phyloP scores from a whole-genome alignment of 2,888 invertebrate genomes.

The Micoletzkya japonica region DNA sequence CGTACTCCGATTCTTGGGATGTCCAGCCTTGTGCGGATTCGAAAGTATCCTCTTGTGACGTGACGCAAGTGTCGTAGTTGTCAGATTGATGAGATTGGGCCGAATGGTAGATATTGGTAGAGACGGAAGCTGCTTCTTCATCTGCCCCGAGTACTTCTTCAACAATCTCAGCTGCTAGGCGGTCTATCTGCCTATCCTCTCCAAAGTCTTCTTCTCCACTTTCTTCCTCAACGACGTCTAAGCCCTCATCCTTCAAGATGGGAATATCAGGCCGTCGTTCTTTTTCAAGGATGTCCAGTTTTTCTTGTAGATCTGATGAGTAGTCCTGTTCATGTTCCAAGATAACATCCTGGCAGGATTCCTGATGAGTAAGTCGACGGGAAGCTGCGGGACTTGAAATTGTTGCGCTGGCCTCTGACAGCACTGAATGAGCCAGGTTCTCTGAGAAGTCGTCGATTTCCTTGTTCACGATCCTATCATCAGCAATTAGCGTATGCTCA shows the following conservation, averaged over 20 bases:
- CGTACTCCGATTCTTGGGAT: conserved; percentile 50
- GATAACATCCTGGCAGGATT: conserved; percentile 45
- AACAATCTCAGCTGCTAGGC: conserved; percentile 34
- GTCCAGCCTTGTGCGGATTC: conserved; percentile 48
- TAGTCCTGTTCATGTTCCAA: conserved; percentile 52
- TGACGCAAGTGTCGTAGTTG: conserved; percentile 51
- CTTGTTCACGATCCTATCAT: conserved; percentile 30
- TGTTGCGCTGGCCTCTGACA: conserved; percentile 36
- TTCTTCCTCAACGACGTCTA: conserved; percentile 32
- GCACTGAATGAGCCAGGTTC: conserved; percentile 38
- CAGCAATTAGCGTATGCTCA: conserved; percentile 35
- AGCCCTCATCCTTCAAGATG: conserved; percentile 2
- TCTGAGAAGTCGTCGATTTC: conserved; percentile 43
- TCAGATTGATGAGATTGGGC: conserved; percentile 41
- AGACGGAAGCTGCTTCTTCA: conserved; percentile 31
- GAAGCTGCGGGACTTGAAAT: not conserved
- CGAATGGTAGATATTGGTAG: conserved; percentile 33
- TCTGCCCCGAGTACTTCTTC: conserved; percentile 39
- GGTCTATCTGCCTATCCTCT: conserved; percentile 29
- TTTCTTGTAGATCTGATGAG: conserved; percentile 49
- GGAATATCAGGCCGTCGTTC: conserved; percentile 31
- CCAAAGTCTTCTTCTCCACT: conserved; percentile 29
- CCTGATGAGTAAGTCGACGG: conserved; percentile 33
- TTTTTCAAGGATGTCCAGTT: conserved; percentile 42
- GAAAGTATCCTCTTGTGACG: conserved; percentile 50